Percentiles rank a stretch among this genome's conserved stretches.
These are phyloP conservation scores for Rhaphigaster nebulosa DNA, from an alignment of 2,888 invertebrate species.

Conservation along the genomic window DNA sequence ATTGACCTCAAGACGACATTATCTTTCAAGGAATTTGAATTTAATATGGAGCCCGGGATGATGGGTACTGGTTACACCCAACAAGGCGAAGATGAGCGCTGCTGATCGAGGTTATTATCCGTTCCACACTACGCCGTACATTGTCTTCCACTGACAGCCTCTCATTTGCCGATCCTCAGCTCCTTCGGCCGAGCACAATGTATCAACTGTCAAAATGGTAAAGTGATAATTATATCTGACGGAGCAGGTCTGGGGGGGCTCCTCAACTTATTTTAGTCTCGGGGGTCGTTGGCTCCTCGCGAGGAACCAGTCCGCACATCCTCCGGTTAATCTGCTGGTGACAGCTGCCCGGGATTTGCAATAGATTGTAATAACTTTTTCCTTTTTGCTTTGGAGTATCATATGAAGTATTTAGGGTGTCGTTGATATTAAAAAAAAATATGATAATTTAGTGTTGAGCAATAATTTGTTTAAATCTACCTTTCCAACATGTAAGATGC, in stretches of 20 bases:
- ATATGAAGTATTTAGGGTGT: too few relatives aligned
- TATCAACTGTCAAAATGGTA: conserved; percentile 17
- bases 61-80: not conserved
- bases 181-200: not conserved
- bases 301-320: not conserved
- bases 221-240: conserved; percentile 15
- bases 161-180: conserved; percentile 10
- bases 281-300: not conserved
- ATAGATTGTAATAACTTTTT: not conserved
- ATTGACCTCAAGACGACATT: not conserved
- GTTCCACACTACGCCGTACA: not conserved
- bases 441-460: too few relatives aligned
- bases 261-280: not conserved
- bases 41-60: not conserved
- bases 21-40: not conserved
- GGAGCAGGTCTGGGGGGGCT: not conserved
- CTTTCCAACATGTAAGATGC: too few relatives aligned
- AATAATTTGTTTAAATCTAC: too few relatives aligned
- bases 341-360: not conserved
- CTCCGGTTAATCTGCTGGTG: not conserved
- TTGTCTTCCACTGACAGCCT: conserved; percentile 10
- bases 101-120: not conserved
- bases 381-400: not conserved
- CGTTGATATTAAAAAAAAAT: too few relatives aligned
- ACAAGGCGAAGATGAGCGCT: not conserved